Evolutionary conservation across 2,113 vertebrate genomes (phyloP).

Genomic region (Vulpes vulpes): DNA sequence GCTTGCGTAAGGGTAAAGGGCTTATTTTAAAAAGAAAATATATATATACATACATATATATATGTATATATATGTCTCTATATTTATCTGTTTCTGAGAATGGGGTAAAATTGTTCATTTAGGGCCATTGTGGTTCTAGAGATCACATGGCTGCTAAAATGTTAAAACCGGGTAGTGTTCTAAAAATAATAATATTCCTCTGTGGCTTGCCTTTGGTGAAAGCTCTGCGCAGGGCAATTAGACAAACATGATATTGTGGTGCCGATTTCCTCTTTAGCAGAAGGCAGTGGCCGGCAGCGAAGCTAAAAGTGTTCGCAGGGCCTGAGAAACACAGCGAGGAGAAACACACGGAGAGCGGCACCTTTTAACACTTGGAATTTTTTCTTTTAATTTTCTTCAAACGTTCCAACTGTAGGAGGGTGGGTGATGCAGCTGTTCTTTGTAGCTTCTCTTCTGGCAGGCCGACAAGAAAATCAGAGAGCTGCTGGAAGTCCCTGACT

Average conservation of each 20-base stretch:
- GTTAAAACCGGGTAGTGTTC: neutral
- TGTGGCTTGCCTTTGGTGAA: slow-evolving; percentile 63
- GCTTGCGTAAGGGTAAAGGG: slow-evolving; percentile 65
- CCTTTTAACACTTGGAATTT: neutral
- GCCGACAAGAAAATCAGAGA: slow-evolving; percentile 69
- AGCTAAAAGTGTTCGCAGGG: neutral
- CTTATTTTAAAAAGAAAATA: slow-evolving; percentile 45
- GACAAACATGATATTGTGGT: slow-evolving; percentile 14
- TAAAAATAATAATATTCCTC: slow-evolving; percentile 74
- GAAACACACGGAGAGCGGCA: neutral
- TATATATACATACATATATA: neutral
- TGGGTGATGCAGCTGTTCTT: slow-evolving; percentile 52
- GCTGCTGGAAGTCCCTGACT: slow-evolving; percentile 62
- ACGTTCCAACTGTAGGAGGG: slow-evolving; percentile 39
- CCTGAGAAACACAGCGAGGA: neutral
- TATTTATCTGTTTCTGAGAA: slow-evolving; percentile 80
- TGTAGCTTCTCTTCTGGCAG: slow-evolving; percentile 23
- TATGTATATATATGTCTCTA: slow-evolving; percentile 18
- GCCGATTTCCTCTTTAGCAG: neutral
- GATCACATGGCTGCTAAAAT: slow-evolving; percentile 60
- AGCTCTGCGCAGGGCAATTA: slow-evolving; percentile 36
- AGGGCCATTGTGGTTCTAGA: slow-evolving; percentile 73
- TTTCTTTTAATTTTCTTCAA: slow-evolving; percentile 70
- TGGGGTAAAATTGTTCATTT: slow-evolving; percentile 79
- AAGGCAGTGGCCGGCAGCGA: neutral